Percentiles rank a stretch among this genome's conserved stretches.
Evolutionary conservation across 2,888 invertebrate species (phyloP).

Genomic region (Brenthis hecate): DNA sequence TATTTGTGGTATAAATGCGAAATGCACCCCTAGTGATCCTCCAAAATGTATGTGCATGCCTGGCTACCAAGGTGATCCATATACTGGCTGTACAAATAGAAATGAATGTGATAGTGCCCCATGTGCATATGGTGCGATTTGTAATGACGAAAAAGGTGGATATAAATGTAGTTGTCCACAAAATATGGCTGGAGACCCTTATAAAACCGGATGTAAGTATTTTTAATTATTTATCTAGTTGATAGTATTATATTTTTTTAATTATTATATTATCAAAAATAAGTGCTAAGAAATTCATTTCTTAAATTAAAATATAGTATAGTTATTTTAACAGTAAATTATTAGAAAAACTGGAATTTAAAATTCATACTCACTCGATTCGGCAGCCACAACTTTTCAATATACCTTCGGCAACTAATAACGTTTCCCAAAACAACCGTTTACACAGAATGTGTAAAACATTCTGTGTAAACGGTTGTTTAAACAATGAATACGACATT

Average conservation of each 20-base stretch:
- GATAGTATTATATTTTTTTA: conserved; percentile 1
- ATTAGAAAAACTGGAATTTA: too few species aligned
- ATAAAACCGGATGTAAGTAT: conserved; percentile 89
- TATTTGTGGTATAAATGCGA: conserved; percentile 94
- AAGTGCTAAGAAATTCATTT: neutral
- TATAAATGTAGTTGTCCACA: conserved; percentile 93
- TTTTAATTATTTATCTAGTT: neutral
- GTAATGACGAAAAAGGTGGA: conserved; percentile 92
- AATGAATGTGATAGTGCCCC: conserved; percentile 93
- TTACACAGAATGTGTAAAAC: too few species aligned
- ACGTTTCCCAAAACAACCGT: too few species aligned
- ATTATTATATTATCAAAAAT: neutral
- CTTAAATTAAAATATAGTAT: too few species aligned
- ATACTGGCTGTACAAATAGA: conserved; percentile 91
- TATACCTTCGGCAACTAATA: too few species aligned
- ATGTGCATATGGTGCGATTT: conserved; percentile 94
- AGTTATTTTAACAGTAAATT: too few species aligned
- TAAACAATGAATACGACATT: too few species aligned
- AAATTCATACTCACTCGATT: too few species aligned
- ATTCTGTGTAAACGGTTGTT: too few species aligned
- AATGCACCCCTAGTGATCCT: conserved; percentile 94
- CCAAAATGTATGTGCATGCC: conserved; percentile 94
- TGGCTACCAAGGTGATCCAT: conserved; percentile 93
- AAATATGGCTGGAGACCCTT: conserved; percentile 92
- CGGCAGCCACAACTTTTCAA: too few species aligned